Evolutionary conservation across 2,888 invertebrate genomes (phyloP).

Genomic region (Clanis bilineata): DNA sequence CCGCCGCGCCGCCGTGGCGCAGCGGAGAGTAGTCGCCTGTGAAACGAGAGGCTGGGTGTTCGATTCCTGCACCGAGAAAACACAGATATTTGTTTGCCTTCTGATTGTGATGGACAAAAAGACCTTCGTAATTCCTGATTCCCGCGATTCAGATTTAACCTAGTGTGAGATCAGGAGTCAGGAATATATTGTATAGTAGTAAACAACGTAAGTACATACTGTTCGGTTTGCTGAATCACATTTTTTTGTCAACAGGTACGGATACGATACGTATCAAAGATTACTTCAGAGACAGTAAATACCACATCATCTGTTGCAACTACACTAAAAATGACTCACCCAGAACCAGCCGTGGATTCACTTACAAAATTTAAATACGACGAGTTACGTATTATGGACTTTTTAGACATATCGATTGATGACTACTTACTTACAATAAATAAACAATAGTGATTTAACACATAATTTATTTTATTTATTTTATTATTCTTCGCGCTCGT

Average conservation of each 20-base stretch:
- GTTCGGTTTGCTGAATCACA: too few relatives aligned
- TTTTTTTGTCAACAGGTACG: constrained; percentile 54
- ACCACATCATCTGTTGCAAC: constrained; percentile 23
- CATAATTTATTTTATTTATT: constrained; percentile 13
- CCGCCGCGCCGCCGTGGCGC: too few relatives aligned
- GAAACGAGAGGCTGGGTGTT: too few relatives aligned
- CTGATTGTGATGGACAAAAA: too few relatives aligned
- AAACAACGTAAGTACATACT: too few relatives aligned
- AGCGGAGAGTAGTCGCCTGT: too few relatives aligned
- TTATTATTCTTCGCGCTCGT: constrained; percentile 36
- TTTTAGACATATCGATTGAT: constrained; percentile 55
- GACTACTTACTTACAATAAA: constrained; percentile 47
- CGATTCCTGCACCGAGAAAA: too few relatives aligned
- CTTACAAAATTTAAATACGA: constrained; percentile 27
- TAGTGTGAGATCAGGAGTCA: too few relatives aligned
- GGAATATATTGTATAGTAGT: too few relatives aligned
- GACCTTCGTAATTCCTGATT: too few relatives aligned
- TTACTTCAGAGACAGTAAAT: constrained; percentile 45
- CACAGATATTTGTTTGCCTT: too few relatives aligned
- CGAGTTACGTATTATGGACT: constrained; percentile 57
- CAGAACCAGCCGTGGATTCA: constrained; percentile 54
- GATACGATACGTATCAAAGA: constrained; percentile 51
- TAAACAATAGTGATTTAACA: constrained; percentile 25
- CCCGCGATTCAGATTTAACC: too few relatives aligned
- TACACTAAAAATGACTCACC: constrained; percentile 47